Percentiles rank a stretch among this genome's conserved stretches.
phyloP scores from a whole-genome alignment of 2,797 vertebrate genomes.

The Pangasius djambal region DNA sequence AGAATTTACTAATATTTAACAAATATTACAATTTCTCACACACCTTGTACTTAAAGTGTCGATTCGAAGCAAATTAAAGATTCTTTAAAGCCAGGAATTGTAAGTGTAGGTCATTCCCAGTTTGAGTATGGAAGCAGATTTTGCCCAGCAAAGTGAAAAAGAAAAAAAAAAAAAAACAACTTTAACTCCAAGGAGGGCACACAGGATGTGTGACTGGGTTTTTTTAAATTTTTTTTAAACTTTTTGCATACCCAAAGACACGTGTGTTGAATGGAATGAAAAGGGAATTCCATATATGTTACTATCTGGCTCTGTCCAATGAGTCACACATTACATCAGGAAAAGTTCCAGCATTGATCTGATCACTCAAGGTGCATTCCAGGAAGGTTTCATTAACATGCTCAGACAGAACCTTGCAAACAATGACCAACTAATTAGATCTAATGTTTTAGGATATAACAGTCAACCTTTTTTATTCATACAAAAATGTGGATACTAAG shows the following conservation, averaged over 20 bases:
- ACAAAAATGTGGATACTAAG: background rate
- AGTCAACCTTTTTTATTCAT: too few relatives aligned
- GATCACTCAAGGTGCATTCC: constrained; percentile 53
- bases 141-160: background rate
- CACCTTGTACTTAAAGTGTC: background rate
- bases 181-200: background rate
- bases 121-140: background rate
- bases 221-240: background rate
- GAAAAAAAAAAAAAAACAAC: background rate
- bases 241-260: background rate
- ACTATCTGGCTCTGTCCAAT: constrained; percentile 23
- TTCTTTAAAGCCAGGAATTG: background rate
- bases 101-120: background rate
- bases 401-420: background rate
- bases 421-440: background rate
- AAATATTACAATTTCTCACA: background rate
- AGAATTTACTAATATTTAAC: background rate
- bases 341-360: constrained; percentile 53
- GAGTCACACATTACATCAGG: constrained; percentile 49
- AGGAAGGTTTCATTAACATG: constrained; percentile 34
- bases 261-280: constrained; percentile 16
- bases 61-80: background rate
- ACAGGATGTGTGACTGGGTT: background rate
- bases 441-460: background rate
- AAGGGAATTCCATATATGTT: constrained; percentile 50